phyloP scores from a whole-genome alignment of 1,140 invertebrate genomes.

The Arion vulgaris region DNA sequence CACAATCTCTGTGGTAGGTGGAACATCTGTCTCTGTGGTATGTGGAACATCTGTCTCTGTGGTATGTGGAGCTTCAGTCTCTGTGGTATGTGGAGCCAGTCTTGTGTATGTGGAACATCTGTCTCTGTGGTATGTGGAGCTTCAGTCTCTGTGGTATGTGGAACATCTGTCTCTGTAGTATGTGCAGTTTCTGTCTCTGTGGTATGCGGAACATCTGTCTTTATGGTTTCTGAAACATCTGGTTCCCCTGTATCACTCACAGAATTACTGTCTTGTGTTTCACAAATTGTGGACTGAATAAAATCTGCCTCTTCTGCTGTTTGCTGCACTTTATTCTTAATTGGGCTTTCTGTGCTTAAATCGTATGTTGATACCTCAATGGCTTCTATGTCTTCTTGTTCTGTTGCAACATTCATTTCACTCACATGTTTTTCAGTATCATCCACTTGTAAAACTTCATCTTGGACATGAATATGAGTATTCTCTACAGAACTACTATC shows the following conservation, averaged over 20 bases:
- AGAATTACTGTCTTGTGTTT: not conserved
- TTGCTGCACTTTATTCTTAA: not conserved
- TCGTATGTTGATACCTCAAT: conserved; percentile 1
- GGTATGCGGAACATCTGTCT: too few species aligned
- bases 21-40: too few species aligned
- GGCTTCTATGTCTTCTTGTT: not conserved
- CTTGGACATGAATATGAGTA: not conserved
- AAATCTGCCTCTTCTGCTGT: conserved; percentile 17
- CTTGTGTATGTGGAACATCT: too few species aligned
- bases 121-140: too few species aligned
- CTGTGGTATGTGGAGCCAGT: too few species aligned
- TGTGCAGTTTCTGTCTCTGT: too few species aligned
- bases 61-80: too few species aligned
- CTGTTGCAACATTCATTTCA: not conserved
- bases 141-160: too few species aligned
- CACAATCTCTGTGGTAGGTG: conserved; percentile 12
- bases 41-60: too few species aligned
- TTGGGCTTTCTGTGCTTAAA: conserved; percentile 1
- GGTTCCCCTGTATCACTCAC: not conserved
- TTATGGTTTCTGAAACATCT: too few species aligned
- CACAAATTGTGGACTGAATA: not conserved
- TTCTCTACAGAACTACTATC: not conserved
- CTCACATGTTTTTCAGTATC: conserved; percentile 4
- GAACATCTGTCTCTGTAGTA: too few species aligned
- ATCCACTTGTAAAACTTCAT: not conserved